Conservation (phyloP, 2,888 invertebrate genomes). For the Keiferia lycopersicella region DNA sequence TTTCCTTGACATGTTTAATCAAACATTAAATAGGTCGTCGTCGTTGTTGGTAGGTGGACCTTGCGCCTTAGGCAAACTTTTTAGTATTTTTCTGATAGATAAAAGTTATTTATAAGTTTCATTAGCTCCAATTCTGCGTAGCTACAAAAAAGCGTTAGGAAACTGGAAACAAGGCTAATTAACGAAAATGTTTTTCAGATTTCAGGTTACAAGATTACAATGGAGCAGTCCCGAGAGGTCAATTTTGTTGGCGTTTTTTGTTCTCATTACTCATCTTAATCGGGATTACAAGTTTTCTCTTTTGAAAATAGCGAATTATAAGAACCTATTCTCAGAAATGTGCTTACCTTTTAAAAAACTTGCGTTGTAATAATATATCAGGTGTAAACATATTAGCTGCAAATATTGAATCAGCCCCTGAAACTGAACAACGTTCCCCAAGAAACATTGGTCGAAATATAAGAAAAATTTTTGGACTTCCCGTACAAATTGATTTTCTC, state of each 20-base stretch:
- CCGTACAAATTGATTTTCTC: no score
- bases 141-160: conserved; percentile 30
- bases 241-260: conserved; percentile 51
- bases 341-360: background rate
- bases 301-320: no score
- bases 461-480: no score
- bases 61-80: background rate
- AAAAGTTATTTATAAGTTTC: background rate
- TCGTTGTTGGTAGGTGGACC: no score
- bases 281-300: conserved; percentile 45
- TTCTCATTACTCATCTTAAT: conserved; percentile 56
- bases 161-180: conserved; percentile 45
- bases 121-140: conserved; percentile 1
- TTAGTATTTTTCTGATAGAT: background rate
- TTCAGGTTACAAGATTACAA: conserved; percentile 78
- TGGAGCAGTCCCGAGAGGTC: conserved; percentile 54
- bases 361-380: background rate
- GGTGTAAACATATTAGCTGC: no score
- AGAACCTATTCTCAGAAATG: background rate
- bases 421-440: no score
- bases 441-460: no score
- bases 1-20: no score
- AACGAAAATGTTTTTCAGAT: conserved; percentile 63
- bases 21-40: no score
- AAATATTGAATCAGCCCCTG: no score